Evolutionary conservation across 2,113 vertebrate species (phyloP).

Genomic region (Camelus dromedarius): DNA sequence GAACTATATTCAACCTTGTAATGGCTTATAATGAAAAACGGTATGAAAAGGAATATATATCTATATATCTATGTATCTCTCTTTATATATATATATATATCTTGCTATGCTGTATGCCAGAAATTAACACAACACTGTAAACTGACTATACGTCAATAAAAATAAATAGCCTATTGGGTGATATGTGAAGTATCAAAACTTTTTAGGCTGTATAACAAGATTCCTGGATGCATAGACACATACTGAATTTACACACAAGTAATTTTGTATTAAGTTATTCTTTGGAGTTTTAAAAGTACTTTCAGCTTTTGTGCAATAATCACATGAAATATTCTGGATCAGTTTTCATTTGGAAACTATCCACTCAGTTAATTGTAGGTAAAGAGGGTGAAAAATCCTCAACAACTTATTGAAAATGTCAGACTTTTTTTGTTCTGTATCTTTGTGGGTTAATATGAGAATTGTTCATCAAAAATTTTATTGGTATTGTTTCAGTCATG

Average conservation of each 20-base stretch:
- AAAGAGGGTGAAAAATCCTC: not conserved
- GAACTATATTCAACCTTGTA: too few relatives aligned
- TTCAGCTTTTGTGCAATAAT: not conserved
- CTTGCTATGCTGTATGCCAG: too few relatives aligned
- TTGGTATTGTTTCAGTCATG: not conserved
- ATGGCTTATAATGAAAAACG: too few relatives aligned
- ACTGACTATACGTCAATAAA: too few relatives aligned
- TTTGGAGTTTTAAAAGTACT: not conserved
- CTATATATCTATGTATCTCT: too few relatives aligned
- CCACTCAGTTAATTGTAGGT: not conserved
- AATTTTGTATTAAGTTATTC: not conserved
- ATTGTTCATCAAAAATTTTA: not conserved
- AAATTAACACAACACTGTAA: too few relatives aligned
- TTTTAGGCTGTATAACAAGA: not conserved
- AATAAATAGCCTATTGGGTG: not conserved
- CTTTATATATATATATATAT: too few relatives aligned
- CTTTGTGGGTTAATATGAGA: not conserved
- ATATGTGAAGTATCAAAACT: not conserved
- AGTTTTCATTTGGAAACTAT: slow-evolving; percentile 46
- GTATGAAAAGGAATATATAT: too few relatives aligned
- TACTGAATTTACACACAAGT: not conserved
- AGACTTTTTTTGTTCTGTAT: not conserved
- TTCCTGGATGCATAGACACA: not conserved
- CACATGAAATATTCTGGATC: not conserved
- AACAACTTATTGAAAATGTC: not conserved